Evolutionary conservation across 2,113 vertebrate genomes (phyloP), one percentile per base, ranked within the genome.

Genomic region (Corvus hawaiiensis): DNA sequence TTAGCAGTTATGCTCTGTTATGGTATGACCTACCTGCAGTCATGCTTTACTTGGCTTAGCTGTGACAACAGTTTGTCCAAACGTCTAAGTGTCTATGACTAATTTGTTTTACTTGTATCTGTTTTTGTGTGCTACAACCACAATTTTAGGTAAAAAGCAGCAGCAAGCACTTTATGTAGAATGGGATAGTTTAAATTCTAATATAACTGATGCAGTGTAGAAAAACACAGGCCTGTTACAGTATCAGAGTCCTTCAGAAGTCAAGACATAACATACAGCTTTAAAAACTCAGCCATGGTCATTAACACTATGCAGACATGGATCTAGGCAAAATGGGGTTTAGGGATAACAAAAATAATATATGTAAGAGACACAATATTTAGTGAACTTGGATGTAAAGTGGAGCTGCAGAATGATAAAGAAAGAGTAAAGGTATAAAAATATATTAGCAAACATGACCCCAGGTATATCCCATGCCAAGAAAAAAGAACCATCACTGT

Each of bases 121-220:
- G 28, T 30, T 3, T 39, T 33, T 41, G 20, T 24, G 51, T 24
- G 23, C 9, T 19, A 19, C 28, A 56, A n/a, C 9, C 19, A 48
- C 48, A 7, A n/a, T 48, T 64, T 64, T 39, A 28, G 51, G 28
- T 19, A 39, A 74, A 64, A 39, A 74, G 12, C 18, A 56, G 51
- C 12, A n/a, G 7, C 15, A 56, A 48, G 41, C 11, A 28, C n/a
- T 33, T 64, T 23, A 48, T 0, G 0, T 16, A 28, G 23, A 84
- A 56, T 41, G 10, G 23, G 12, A 23, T 10, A 23, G 3, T 41
- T 39, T 39, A 48, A n/a, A 84, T 56, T 56, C n/a, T 56, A 56
- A 41, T 18, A 20, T 28, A n/a, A n/a, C 5, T 64, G 41, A 10
- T 0, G 0, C 7, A 39, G 15, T 23, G 8, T 28, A 28, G 28